These are phyloP conservation scores for Bothrops jararaca DNA, from an alignment of 2,113 vertebrate genomes.

Conservation along the genomic window DNA sequence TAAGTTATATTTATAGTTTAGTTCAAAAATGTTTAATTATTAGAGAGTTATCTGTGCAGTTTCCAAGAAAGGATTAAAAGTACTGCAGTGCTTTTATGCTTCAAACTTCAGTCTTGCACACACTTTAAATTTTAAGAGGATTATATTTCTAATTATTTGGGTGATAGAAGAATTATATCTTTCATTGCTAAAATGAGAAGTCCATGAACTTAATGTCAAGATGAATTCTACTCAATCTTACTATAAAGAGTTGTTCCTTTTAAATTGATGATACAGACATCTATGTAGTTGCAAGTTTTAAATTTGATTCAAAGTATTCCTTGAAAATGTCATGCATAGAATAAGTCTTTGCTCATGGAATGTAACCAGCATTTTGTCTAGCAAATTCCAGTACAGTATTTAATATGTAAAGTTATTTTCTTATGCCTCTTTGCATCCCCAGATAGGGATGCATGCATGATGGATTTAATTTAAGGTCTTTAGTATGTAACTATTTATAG, in stretches of 20 bases:
- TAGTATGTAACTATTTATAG: neutral
- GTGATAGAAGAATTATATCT: conserved; percentile 36
- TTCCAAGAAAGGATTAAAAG: conserved; percentile 46
- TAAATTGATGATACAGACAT: conserved; percentile 30
- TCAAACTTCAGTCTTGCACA: conserved; percentile 35
- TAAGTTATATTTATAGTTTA: conserved; percentile 58
- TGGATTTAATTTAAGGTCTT: neutral
- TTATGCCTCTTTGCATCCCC: neutral
- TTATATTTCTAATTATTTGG: conserved; percentile 44
- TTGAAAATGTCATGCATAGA: conserved; percentile 6
- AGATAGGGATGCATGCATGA: neutral
- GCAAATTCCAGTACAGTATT: conserved; percentile 12
- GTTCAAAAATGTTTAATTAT: conserved; percentile 62
- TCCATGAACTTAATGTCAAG: conserved; percentile 34
- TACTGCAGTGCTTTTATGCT: conserved; percentile 10
- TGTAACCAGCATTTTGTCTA: neutral
- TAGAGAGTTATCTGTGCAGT: conserved; percentile 42
- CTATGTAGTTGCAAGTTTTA: conserved; percentile 45
- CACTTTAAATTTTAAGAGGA: conserved; percentile 41
- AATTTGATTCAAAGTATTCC: conserved; percentile 41
- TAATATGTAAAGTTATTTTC: neutral
- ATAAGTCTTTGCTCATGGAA: conserved; percentile 10
- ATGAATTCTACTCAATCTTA: conserved; percentile 40
- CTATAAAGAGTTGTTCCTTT: conserved; percentile 25
- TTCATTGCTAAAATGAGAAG: conserved; percentile 35